These are phyloP conservation scores for Rhyacichthys aspro DNA, from an alignment of 2,797 vertebrate genomes.

Conservation along the genomic window DNA sequence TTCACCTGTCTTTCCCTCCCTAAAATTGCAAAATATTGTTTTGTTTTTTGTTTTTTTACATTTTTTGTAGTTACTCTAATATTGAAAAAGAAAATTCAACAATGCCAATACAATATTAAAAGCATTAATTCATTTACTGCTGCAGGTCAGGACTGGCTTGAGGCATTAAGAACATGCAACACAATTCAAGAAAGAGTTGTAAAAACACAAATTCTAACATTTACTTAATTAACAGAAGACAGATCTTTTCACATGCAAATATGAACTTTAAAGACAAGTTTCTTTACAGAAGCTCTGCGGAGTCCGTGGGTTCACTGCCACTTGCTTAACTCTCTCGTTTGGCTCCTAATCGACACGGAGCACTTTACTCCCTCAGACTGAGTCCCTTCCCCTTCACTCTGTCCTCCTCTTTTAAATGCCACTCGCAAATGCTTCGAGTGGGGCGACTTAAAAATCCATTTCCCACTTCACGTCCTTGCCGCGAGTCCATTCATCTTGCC, in stretches of 20 bases:
- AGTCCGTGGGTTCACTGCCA: not conserved
- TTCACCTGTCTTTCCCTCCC: no score
- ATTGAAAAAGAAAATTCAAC: no score
- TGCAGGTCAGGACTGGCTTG: no score
- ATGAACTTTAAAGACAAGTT: constrained; percentile 6
- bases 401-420: constrained; percentile 62
- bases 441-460: constrained; percentile 75
- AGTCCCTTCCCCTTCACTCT: constrained; percentile 35
- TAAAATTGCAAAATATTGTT: no score
- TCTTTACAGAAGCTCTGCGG: not conserved
- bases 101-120: no score
- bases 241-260: not conserved
- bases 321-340: constrained; percentile 2
- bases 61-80: no score
- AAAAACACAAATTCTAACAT: no score
- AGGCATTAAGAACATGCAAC: no score
- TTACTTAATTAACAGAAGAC: not conserved
- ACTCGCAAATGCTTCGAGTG: constrained; percentile 59
- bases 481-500: constrained; percentile 68
- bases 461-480: constrained; percentile 64
- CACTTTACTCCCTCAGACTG: constrained; percentile 19
- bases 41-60: no score
- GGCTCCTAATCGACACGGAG: constrained; percentile 30
- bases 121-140: no score
- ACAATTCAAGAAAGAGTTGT: no score